These are phyloP conservation scores for Euwallacea fornicatus DNA, from an alignment of 1,140 invertebrate genomes.

Conservation along the genomic window DNA sequence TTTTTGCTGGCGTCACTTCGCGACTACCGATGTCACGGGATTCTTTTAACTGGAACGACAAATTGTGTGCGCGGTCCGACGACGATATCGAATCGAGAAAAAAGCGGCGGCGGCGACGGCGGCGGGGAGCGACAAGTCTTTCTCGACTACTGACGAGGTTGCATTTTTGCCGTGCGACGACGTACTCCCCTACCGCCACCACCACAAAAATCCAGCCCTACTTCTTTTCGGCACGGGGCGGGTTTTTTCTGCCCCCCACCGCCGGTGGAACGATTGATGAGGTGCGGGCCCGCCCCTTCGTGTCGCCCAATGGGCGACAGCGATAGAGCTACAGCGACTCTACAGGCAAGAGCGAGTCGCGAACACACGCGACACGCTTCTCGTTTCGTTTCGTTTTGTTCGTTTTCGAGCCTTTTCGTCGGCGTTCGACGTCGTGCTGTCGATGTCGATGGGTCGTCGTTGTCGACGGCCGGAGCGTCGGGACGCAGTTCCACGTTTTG, in stretches of 20 bases:
- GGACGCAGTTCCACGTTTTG: background rate
- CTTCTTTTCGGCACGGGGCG: constrained; percentile 54
- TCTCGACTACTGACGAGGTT: constrained; percentile 29
- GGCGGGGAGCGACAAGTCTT: constrained; percentile 25
- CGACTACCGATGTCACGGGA: constrained; percentile 54
- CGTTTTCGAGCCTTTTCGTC: constrained; percentile 10
- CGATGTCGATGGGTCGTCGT: background rate
- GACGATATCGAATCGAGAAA: constrained; percentile 31
- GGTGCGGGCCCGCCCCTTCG: constrained; percentile 56
- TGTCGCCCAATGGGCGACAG: constrained; percentile 49
- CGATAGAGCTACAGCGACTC: constrained; percentile 49
- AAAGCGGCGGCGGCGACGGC: constrained; percentile 31
- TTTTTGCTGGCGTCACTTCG: constrained; percentile 54
- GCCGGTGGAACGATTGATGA: constrained; percentile 47
- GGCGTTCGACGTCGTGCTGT: constrained; percentile 8
- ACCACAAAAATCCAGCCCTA: constrained; percentile 55
- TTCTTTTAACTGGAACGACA: constrained; percentile 55
- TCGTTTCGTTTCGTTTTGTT: constrained; percentile 31
- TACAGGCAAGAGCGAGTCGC: constrained; percentile 26
- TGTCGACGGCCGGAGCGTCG: background rate
- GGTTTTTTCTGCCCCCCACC: constrained; percentile 59
- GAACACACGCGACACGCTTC: constrained; percentile 39
- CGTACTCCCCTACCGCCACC: constrained; percentile 44
- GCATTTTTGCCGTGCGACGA: constrained; percentile 38
- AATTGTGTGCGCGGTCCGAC: constrained; percentile 52